phyloP scores from a whole-genome alignment of 2,888 invertebrate genomes.

The Poecilobothrus nobilitatus region DNA sequence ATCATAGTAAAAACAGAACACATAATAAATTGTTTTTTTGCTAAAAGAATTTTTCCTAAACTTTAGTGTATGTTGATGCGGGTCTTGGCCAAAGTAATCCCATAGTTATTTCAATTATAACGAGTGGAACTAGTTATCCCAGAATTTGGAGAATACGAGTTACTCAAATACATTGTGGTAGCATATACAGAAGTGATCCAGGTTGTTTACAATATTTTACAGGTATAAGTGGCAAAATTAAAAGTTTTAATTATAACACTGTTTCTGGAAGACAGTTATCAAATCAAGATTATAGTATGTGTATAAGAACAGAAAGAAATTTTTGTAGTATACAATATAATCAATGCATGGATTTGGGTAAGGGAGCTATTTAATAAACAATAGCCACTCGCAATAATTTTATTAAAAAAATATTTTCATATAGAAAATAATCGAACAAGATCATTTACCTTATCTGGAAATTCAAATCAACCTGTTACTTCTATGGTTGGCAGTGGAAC shows the following conservation, averaged over 20 bases:
- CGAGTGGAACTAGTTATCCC: conserved; percentile 63
- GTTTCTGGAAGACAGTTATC: conserved; percentile 67
- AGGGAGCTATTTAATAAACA: conserved; percentile 15
- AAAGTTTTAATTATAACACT: conserved; percentile 77
- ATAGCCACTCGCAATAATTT: no score
- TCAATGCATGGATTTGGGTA: conserved; percentile 61
- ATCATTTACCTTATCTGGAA: conserved; percentile 69
- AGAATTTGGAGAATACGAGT: conserved; percentile 74
- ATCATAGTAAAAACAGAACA: conserved; percentile 61
- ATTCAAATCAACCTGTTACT: conserved; percentile 59
- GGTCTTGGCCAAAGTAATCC: conserved; percentile 61
- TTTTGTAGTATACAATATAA: conserved; percentile 81
- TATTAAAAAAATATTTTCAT: conserved; percentile 24
- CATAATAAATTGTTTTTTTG: neutral
- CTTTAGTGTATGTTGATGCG: conserved; percentile 73
- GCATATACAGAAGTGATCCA: conserved; percentile 51
- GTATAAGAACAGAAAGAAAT: conserved; percentile 73
- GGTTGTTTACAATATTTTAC: conserved; percentile 42
- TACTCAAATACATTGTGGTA: conserved; percentile 70
- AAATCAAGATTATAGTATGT: conserved; percentile 83
- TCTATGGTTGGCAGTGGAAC: conserved; percentile 61
- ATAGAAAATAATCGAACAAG: conserved; percentile 62
- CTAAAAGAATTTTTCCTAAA: neutral
- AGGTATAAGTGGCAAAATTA: conserved; percentile 71
- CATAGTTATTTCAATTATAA: conserved; percentile 70